phyloP scores from a whole-genome alignment of 2,888 invertebrate genomes.

The Adelognathus sp. region DNA sequence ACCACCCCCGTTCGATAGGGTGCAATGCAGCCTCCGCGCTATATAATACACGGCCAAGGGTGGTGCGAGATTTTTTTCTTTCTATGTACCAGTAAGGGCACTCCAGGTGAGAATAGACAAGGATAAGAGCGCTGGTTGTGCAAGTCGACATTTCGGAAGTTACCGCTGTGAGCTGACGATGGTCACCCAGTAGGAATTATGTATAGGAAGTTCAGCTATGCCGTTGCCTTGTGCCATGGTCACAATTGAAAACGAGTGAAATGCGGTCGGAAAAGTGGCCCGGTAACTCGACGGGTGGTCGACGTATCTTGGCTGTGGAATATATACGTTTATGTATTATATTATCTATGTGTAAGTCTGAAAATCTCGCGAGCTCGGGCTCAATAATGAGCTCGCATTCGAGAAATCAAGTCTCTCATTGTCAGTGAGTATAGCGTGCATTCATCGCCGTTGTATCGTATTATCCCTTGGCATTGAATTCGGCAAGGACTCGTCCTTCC shows the following conservation, averaged over 20 bases:
- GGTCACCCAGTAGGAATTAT: background rate
- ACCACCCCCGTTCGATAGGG: slow-evolving; percentile 40
- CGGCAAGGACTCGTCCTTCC: slow-evolving; percentile 58
- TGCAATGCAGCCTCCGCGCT: background rate
- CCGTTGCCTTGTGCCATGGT: background rate
- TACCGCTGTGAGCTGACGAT: background rate
- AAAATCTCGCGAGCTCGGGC: no score
- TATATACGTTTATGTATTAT: no score
- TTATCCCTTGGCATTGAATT: slow-evolving; percentile 63
- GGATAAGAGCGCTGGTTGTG: slow-evolving; percentile 9
- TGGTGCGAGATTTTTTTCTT: background rate
- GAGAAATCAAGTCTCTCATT: slow-evolving; percentile 76
- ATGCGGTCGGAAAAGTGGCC: slow-evolving; percentile 62
- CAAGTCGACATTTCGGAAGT: slow-evolving; percentile 30
- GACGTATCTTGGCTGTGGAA: slow-evolving; percentile 39
- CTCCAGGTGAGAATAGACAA: slow-evolving; percentile 6
- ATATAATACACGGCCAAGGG: background rate
- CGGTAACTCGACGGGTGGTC: slow-evolving; percentile 67
- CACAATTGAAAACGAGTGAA: slow-evolving; percentile 37
- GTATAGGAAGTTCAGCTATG: no score
- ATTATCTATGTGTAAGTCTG: no score
- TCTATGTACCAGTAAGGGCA: background rate
- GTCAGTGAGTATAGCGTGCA: slow-evolving; percentile 64
- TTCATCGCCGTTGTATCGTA: slow-evolving; percentile 71
- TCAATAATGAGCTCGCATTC: slow-evolving; percentile 76